These are phyloP conservation scores for Macaria liturata DNA, from an alignment of 2,888 invertebrate species.

Conservation along the genomic window DNA sequence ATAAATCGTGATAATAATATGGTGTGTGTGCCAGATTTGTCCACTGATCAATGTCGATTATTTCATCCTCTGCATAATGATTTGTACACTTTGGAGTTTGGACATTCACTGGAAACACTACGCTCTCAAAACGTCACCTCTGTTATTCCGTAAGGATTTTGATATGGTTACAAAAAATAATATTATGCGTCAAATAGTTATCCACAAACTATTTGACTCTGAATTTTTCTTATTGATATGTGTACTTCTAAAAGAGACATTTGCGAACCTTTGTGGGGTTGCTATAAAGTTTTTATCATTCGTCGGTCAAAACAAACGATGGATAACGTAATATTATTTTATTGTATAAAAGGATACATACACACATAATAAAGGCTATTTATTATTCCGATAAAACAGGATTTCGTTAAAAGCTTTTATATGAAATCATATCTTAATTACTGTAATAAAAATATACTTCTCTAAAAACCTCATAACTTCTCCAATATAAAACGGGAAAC, in stretches of 20 bases:
- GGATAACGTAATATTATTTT: not conserved
- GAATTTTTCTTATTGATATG: no score
- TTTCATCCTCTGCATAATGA: constrained; percentile 65
- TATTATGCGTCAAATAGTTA: no score
- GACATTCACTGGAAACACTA: no score
- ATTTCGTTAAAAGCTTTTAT: constrained; percentile 70
- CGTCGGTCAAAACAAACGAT: not conserved
- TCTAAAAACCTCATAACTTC: constrained; percentile 71
- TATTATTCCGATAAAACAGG: constrained; percentile 49
- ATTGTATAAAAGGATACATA: not conserved
- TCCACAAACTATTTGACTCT: no score
- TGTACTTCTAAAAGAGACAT: no score
- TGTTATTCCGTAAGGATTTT: no score
- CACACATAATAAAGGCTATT: constrained; percentile 19
- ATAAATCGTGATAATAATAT: constrained; percentile 59
- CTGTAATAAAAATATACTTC: constrained; percentile 74
- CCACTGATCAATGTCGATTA: constrained; percentile 55
- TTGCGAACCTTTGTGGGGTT: no score
- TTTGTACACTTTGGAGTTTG: constrained; percentile 22
- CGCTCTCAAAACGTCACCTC: no score
- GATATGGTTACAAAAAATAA: not conserved
- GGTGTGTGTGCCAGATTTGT: constrained; percentile 59
- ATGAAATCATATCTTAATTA: constrained; percentile 76
- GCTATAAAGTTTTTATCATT: no score
- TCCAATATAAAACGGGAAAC: constrained; percentile 66